phyloP scores from a whole-genome alignment of 2,888 invertebrate genomes.

The Lycocerus yunnanus region DNA sequence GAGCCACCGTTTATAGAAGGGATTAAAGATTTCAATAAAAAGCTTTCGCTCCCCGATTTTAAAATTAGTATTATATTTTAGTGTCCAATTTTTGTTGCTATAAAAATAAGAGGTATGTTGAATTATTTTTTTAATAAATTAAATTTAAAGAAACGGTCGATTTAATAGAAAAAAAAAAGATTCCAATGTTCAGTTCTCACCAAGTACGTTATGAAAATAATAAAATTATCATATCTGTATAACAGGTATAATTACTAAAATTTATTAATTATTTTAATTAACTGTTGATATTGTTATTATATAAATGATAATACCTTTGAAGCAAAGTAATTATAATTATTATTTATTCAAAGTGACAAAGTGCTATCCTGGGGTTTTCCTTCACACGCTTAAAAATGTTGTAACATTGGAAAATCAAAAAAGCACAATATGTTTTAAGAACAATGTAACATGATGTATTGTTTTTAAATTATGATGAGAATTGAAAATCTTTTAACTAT shows the following conservation, averaged over 20 bases:
- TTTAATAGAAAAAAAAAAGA: not conserved
- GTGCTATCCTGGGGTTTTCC: too few species aligned
- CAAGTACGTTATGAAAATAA: not conserved
- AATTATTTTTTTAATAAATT: not conserved
- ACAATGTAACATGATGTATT: too few species aligned
- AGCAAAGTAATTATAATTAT: too few species aligned
- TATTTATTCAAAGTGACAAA: too few species aligned
- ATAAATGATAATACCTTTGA: too few species aligned
- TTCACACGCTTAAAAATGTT: too few species aligned
- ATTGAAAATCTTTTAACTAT: not conserved
- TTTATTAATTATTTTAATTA: too few species aligned
- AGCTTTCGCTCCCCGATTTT: slow-evolving; percentile 16
- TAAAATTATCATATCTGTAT: too few species aligned
- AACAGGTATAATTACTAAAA: too few species aligned
- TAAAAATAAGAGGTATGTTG: not conserved
- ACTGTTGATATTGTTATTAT: too few species aligned
- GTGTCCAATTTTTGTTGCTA: slow-evolving; percentile 8
- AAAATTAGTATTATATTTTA: slow-evolving; percentile 20
- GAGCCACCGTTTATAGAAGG: slow-evolving; percentile 10
- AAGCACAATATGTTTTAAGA: too few species aligned
- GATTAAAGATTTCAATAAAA: slow-evolving; percentile 23
- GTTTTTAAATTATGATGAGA: not conserved
- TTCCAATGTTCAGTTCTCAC: not conserved
- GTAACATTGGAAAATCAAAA: too few species aligned
- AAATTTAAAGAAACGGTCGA: not conserved